Conservation (phyloP, 2,797 vertebrate genomes). For the Emys orbicularis region DNA sequence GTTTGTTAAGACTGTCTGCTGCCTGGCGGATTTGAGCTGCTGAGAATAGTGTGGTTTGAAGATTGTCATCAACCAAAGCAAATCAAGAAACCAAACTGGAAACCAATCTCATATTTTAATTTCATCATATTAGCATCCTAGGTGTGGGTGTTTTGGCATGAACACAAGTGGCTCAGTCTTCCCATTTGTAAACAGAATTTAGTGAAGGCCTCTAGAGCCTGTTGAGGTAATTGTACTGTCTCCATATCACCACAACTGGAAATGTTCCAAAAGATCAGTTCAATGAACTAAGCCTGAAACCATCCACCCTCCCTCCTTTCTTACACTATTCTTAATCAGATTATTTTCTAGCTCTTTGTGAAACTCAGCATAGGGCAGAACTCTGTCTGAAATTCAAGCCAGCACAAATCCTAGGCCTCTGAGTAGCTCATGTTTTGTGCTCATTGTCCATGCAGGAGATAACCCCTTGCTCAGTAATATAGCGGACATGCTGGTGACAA, state of each 20-base stretch:
- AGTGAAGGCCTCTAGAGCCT: neutral
- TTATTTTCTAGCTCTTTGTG: too few species aligned
- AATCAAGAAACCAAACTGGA: neutral
- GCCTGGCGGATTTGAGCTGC: neutral
- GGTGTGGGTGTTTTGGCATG: neutral
- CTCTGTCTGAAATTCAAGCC: neutral
- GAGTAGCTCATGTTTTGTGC: neutral
- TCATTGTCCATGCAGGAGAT: neutral
- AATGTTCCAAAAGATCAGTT: neutral
- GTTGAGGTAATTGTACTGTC: neutral
- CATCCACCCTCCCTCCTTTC: neutral
- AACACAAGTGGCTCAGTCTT: rapidly evolving
- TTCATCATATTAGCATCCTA: rapidly evolving
- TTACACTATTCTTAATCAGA: neutral
- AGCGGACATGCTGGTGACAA: too few species aligned
- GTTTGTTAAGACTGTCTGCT: constrained; percentile 19
- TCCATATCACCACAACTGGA: neutral
- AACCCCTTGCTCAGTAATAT: neutral
- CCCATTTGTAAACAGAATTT: neutral
- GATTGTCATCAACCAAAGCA: neutral
- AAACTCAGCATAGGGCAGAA: neutral
- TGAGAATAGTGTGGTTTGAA: rapidly evolving
- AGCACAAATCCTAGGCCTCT: rapidly evolving
- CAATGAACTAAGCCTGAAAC: neutral
- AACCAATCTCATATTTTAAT: neutral